These are phyloP conservation scores for Pachymerium ferrugineum DNA, from an alignment of 2,888 invertebrate genomes.

Conservation along the genomic window DNA sequence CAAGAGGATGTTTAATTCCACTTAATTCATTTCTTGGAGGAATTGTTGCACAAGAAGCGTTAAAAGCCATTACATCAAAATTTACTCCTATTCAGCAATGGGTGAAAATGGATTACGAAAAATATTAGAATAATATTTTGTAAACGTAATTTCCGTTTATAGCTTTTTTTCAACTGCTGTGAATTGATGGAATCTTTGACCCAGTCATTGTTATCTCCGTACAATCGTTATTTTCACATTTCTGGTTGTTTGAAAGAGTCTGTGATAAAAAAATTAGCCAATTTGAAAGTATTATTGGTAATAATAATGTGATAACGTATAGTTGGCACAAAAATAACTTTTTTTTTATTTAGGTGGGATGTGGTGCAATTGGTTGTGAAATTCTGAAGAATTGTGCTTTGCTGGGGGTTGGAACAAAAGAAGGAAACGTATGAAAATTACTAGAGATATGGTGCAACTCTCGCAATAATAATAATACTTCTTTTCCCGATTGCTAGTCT, in stretches of 20 bases:
- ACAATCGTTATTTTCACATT: not conserved
- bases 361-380: constrained; percentile 35
- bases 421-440: not conserved
- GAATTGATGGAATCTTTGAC: not conserved
- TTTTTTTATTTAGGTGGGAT: constrained; percentile 28
- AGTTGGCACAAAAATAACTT: not conserved
- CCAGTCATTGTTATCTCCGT: not conserved
- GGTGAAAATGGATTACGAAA: constrained; percentile 34
- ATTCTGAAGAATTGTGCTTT: constrained; percentile 30
- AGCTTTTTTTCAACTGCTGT: not conserved
- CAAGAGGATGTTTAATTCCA: not conserved
- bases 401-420: not conserved
- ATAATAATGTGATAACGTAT: not conserved
- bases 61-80: constrained; percentile 49
- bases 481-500: no score
- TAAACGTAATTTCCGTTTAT: not conserved
- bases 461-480: no score
- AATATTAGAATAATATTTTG: not conserved
- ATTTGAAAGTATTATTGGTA: constrained; percentile 25
- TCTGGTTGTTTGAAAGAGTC: constrained; percentile 3
- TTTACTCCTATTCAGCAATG: constrained; percentile 48
- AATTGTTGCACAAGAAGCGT: constrained; percentile 48
- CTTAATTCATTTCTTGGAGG: constrained; percentile 43
- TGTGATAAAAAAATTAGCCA: not conserved
- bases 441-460: no score